Percentiles rank a stretch among this genome's conserved stretches.
These are phyloP conservation scores for Epinephelus coioides DNA, from an alignment of 2,797 vertebrate genomes.

Conservation along the genomic window DNA sequence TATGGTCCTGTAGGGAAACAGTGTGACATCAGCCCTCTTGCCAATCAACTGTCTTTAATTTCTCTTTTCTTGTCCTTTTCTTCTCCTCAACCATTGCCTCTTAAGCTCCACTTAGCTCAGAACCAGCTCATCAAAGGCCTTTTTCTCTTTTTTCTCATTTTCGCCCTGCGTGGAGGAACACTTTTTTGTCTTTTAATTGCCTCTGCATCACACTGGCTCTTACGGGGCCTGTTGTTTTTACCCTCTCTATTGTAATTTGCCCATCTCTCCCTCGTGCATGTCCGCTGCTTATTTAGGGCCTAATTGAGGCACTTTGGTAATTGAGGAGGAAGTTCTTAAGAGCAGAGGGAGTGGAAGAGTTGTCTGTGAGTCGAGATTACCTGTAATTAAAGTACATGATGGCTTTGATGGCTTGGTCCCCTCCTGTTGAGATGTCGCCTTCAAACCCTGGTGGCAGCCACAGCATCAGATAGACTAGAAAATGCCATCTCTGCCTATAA, in stretches of 20 bases:
- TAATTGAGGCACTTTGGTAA: constrained; percentile 89
- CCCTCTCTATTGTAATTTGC: constrained; percentile 83
- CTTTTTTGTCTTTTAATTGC: constrained; percentile 85
- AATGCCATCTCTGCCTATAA: constrained; percentile 60
- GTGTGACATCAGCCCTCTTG: constrained; percentile 81
- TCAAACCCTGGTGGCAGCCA: constrained; percentile 67
- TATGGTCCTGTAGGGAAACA: constrained; percentile 85
- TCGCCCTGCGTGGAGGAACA: constrained; percentile 72
- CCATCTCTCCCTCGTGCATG: constrained; percentile 71
- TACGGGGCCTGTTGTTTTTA: constrained; percentile 83
- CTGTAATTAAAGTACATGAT: constrained; percentile 90
- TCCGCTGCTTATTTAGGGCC: constrained; percentile 81
- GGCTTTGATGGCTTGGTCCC: constrained; percentile 84
- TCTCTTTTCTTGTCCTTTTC: constrained; percentile 73
- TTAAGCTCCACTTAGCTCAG: constrained; percentile 82
- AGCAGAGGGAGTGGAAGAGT: constrained; percentile 72
- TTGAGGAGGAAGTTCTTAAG: constrained; percentile 86
- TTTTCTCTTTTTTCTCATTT: constrained; percentile 74
- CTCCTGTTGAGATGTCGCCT: constrained; percentile 82
- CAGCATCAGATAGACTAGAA: constrained; percentile 64
- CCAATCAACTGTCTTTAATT: constrained; percentile 84
- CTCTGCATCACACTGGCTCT: constrained; percentile 73
- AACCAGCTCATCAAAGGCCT: constrained; percentile 76
- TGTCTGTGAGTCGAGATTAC: constrained; percentile 83
- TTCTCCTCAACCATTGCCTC: constrained; percentile 73